Evolutionary conservation across 2,888 invertebrate genomes (phyloP), one percentile per base, ranked within the genome.

Genomic region (Carabus problematicus): DNA sequence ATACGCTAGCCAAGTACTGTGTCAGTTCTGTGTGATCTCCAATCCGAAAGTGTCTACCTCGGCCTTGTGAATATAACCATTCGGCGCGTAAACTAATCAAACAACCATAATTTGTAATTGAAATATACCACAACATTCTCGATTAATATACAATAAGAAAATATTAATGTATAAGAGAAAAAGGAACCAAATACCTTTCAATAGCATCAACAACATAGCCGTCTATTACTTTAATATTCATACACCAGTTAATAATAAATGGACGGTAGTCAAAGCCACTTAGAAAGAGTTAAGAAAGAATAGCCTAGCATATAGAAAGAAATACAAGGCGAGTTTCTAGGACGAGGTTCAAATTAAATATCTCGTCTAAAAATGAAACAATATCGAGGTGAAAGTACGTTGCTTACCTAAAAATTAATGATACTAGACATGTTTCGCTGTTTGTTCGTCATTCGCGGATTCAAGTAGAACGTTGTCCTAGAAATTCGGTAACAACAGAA

Each of bases 21-120:
- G 91, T 88, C 54, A 96, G 82, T 70, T 91, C 89, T 11, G 87
- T 84, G 75, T 97, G 96, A 78, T 96, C 94, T 0, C 96, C 96
- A 12, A 90, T 84, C 67, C 92, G 89, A 83, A 91, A 96, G 79
- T 94, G 92, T 70, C 95, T 87, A 0, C 96, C 97, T 76, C 93
- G 89, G 55, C 97, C 97, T 84, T 97, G 97, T 72, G 95, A 95
- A 82, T 95, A 96, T 69, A 97, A 83, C 97, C 97, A 97, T 80
- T 97, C 97, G 0, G 95, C 96, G 84, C 94, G 93, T 74, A 96
- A 85, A 80, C 96, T 95, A 80, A 68, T 3, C 29, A 29, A 29
- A 3, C 6, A 29, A n/a, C n/a, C 29, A 29, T 29, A 29, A 29
- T 29, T 29, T 29, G 6, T 29, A 29, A 29, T 29, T 3, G 3